These are phyloP conservation scores for Holotrichia oblita DNA, from an alignment of 1,140 invertebrate genomes.

Conservation along the genomic window DNA sequence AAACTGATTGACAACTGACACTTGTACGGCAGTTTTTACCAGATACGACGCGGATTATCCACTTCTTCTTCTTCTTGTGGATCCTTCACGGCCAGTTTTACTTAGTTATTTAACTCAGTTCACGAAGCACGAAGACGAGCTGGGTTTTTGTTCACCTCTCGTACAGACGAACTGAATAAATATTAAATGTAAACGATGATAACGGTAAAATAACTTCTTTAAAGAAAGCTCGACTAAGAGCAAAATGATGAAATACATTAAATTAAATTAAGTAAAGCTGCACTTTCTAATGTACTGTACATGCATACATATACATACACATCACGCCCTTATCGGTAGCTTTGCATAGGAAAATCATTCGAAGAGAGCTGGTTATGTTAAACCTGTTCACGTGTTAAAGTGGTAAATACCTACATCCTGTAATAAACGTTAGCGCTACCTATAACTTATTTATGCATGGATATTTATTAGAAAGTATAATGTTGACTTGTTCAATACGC, in stretches of 20 bases:
- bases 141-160: too few species aligned
- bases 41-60: constrained; percentile 15
- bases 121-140: neutral
- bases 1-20: constrained; percentile 11
- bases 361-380: too few species aligned
- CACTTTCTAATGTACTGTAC: too few species aligned
- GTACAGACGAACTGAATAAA: neutral
- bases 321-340: too few species aligned
- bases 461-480: neutral
- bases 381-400: too few species aligned
- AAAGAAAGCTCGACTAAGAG: too few species aligned
- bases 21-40: constrained; percentile 19
- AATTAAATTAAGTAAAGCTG: too few species aligned
- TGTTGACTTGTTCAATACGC: neutral
- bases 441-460: constrained; percentile 11
- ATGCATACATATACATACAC: too few species aligned
- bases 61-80: neutral
- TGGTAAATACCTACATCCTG: neutral
- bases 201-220: too few species aligned
- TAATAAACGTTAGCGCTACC: neutral
- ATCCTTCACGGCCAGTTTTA: neutral
- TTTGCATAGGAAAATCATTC: too few species aligned
- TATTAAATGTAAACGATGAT: neutral
- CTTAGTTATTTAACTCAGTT: neutral
- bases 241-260: too few species aligned